Base-by-base conservation (phyloP, 2,888 invertebrate species). In the Ormyrus thymus region DNA sequence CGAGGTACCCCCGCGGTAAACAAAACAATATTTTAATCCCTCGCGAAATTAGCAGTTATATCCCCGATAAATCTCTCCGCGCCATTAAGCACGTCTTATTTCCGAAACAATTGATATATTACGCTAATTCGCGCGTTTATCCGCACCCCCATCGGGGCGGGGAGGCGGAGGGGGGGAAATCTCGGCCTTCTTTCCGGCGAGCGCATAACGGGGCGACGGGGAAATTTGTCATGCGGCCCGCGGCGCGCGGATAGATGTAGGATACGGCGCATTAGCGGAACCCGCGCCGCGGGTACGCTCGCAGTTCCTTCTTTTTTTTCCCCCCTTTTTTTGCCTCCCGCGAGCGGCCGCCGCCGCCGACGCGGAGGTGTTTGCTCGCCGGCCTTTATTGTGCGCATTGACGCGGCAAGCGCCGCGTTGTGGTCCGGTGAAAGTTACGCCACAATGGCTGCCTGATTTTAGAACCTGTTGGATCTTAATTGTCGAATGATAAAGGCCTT, bases 141-240 rank as follows among this genome's bases (percentile, higher is more conserved):
- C 29, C 29, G 29, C 50, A 11, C 9, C 9, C 10, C 53, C 9
- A 55, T 69, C 55, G 15, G 13, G 15, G 56, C 10, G 29, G 29
- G 29, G n/a, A n/a, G n/a, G n/a, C n/a, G n/a, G n/a, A 55, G 45
- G 13, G 3, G 7, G 7, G 15, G 15, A n/a, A 13, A 15, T n/a
- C 58, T 5, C 7, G 10, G 53, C 55, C 46, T 46, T 53, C 46
- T 53, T 64, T 70, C 53, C 62, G 10, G 7, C 58, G 13, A 48
- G 50, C 50, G 51, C 65, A 71, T 77, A 77, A 77, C 71, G 65
- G 29, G 29, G 65, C 76, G 46, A 55, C 29, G 59, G 59, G 59
- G 50, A 71, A 77, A 77, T 77, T 77, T 59, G 65, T 65, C 59
- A 66, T 59, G 71, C 71, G 29, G 46, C 71, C 64, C 51, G 43